phyloP scores from a whole-genome alignment of 2,888 invertebrate species.

The Sycophila texana region DNA sequence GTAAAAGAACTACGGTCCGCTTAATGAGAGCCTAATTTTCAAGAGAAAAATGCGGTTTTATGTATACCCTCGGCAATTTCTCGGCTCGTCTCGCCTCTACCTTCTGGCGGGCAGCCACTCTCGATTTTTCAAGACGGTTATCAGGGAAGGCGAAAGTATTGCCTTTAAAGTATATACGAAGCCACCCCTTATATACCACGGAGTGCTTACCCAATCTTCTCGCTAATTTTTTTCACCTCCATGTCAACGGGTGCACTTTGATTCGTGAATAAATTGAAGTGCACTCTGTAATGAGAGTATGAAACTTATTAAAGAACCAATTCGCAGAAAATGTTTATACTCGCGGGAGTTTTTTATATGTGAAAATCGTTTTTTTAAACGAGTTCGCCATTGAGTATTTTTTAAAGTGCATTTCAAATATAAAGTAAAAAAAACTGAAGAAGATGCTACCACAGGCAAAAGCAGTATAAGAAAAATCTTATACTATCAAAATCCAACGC shows the following conservation, averaged over 20 bases:
- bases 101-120: constrained; percentile 10
- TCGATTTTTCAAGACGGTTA: constrained; percentile 52
- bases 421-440: too few relatives aligned
- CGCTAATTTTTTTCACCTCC: constrained; percentile 28
- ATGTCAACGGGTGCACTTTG: constrained; percentile 25
- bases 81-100: constrained; percentile 49
- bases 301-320: too few relatives aligned
- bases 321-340: too few relatives aligned
- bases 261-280: constrained; percentile 24
- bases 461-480: too few relatives aligned
- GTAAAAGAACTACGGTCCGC: constrained; percentile 45
- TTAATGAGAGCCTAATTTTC: constrained; percentile 67
- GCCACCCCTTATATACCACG: constrained; percentile 10
- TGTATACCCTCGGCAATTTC: constrained; percentile 62
- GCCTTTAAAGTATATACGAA: constrained; percentile 41
- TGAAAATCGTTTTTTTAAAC: constrained; percentile 18
- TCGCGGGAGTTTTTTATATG: too few relatives aligned
- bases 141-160: constrained; percentile 50
- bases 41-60: constrained; percentile 62
- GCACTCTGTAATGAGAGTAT: constrained; percentile 17
- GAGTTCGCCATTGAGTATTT: too few relatives aligned
- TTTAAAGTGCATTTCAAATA: too few relatives aligned
- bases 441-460: too few relatives aligned
- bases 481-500: too few relatives aligned
- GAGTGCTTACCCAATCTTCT: constrained; percentile 23